Evolutionary conservation across 1,140 invertebrate species (phyloP), one percentile per base, ranked within the genome.

Genomic region (Aphelinus certus): DNA sequence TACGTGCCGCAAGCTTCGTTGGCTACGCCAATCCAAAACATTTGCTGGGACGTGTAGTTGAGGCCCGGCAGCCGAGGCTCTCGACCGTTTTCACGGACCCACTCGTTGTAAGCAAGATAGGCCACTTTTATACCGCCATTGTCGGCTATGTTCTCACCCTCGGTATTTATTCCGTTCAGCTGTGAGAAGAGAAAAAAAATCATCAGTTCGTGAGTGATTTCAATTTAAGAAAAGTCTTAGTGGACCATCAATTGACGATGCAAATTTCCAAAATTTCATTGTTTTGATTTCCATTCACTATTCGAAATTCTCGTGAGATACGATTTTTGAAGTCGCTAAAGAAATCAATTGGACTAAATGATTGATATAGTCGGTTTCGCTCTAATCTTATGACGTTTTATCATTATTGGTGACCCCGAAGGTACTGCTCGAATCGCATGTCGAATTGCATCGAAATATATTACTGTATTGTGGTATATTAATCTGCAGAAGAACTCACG

Each of bases 81-180:
- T 9, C 76, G 61, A 1, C 83, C 84, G 70, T 89, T 83, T 43
- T 81, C 72, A 57, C 84, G 76, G 6, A 75, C 71, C 88, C 90
- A 89, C 4, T 78, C 74, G 60, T 83, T 75, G 80, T 90, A 90
- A 45, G 90, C 91, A 56, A 81, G 77, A 79, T 91, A 92, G 6
- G 91, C 89, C 76, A 90, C 87, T 76, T 90, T 91, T 10, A 92
- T 78, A 43, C 91, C 91, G 49, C 89, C 90, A 77, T 91, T 92
- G 77, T 92, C 91, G 1, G 91, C 91, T 51, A 92, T 91, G 80
- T 92, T 92, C 81, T 92, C 91, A n/a, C 85, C 90, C 81, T 92
- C 90, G 6, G 90, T 90, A 60, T 91, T 90, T 55, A 90, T 86
- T 45, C 90, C 91, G 78, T 92, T 92, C 9, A 91, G 63, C 89